phyloP scores from a whole-genome alignment of 2,113 vertebrate genomes.

The Indicator indicator region DNA sequence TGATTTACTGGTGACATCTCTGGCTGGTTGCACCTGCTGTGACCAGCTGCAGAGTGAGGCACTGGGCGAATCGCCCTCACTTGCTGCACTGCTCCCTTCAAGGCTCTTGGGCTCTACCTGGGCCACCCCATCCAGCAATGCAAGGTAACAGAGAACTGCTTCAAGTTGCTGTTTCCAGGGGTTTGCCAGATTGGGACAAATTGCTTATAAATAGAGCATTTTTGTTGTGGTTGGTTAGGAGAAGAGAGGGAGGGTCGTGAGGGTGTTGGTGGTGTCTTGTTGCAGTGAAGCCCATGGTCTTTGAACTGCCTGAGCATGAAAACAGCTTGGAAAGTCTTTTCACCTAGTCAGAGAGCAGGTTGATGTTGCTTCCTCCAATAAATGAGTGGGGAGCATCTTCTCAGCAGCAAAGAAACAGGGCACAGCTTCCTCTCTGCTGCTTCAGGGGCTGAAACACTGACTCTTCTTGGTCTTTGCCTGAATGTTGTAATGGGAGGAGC shows the following conservation, averaged over 20 bases:
- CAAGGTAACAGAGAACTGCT: conserved; percentile 4
- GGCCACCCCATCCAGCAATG: neutral
- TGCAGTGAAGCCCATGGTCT: neutral
- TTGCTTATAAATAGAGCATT: accelerated
- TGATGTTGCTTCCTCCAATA: neutral
- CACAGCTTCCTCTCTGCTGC: neutral
- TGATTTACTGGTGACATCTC: neutral
- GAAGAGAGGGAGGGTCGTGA: neutral
- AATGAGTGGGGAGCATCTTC: neutral
- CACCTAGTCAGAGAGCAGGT: accelerated
- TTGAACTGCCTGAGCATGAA: accelerated
- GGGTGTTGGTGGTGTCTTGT: neutral
- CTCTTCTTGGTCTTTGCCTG: neutral
- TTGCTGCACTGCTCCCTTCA: accelerated
- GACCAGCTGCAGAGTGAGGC: neutral
- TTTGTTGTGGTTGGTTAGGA: neutral
- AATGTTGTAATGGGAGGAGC: neutral
- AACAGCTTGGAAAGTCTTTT: neutral
- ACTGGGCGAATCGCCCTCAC: neutral
- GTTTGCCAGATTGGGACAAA: neutral
- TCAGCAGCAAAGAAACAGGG: neutral
- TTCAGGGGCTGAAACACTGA: neutral
- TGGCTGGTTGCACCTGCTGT: neutral
- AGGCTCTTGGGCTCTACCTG: neutral
- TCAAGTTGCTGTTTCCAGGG: no score